Conservation (phyloP, 2,888 invertebrate species). For the Orthosia gothica region DNA sequence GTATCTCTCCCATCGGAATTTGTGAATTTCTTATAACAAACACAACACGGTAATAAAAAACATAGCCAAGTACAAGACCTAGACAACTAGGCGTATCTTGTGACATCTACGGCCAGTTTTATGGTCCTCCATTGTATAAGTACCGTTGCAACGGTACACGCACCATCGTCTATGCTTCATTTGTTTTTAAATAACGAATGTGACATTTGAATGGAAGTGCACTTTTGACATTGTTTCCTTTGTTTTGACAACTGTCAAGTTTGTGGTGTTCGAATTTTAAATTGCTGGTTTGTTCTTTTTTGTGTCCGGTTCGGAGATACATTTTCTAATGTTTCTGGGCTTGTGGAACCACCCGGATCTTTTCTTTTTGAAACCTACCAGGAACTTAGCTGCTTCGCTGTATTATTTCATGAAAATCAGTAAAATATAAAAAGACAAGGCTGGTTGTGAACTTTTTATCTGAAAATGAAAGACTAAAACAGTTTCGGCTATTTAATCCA, state of each 20-base stretch:
- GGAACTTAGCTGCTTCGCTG: too few species aligned
- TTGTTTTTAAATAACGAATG: slow-evolving; percentile 39
- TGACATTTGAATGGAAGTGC: slow-evolving; percentile 38
- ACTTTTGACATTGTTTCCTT: slow-evolving; percentile 32
- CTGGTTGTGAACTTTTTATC: too few species aligned
- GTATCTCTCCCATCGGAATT: not conserved
- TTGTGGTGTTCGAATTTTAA: slow-evolving; percentile 1
- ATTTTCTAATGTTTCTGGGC: not conserved
- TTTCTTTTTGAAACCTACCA: not conserved
- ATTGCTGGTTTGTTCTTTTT: not conserved
- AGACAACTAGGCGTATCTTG: slow-evolving; percentile 22
- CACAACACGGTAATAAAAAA: not conserved
- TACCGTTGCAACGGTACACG: slow-evolving; percentile 55
- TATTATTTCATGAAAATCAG: not conserved
- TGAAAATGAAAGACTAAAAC: too few species aligned
- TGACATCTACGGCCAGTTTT: slow-evolving; percentile 35
- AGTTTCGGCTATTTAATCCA: too few species aligned
- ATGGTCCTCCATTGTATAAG: slow-evolving; percentile 48
- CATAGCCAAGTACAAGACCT: slow-evolving; percentile 10
- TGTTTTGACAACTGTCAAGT: slow-evolving; percentile 18
- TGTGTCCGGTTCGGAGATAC: not conserved
- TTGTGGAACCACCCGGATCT: not conserved
- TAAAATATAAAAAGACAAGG: not conserved
- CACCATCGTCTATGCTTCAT: slow-evolving; percentile 18
- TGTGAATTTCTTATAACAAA: not conserved